A percentile compares a stretch with the other conserved stretches of the same genome.
Conservation (phyloP, 2,888 invertebrate species). For the Mythimna albipuncta region DNA sequence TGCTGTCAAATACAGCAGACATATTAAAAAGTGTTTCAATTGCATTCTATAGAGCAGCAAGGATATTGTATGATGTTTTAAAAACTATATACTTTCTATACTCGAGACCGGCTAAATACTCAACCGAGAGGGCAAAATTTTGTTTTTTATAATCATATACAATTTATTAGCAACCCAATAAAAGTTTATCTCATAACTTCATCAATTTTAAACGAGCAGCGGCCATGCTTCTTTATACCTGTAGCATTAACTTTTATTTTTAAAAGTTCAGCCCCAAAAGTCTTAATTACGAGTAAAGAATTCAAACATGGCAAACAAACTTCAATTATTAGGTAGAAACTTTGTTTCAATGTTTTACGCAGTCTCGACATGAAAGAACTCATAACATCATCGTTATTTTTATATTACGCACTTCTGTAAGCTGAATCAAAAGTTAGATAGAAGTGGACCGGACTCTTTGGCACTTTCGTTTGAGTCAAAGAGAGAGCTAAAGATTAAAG, state of each 20-base stretch:
- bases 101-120: too few species aligned
- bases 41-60: too few species aligned
- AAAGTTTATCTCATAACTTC: not conserved
- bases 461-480: not conserved
- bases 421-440: slow-evolving; percentile 17
- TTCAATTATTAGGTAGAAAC: slow-evolving; percentile 47
- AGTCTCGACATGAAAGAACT: slow-evolving; percentile 10
- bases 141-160: not conserved
- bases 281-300: slow-evolving; percentile 57
- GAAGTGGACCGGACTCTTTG: slow-evolving; percentile 6
- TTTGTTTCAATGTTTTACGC: slow-evolving; percentile 47
- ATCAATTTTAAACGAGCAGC: slow-evolving; percentile 30
- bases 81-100: too few species aligned
- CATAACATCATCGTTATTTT: slow-evolving; percentile 51
- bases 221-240: slow-evolving; percentile 34
- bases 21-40: too few species aligned
- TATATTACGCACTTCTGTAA: slow-evolving; percentile 32
- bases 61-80: too few species aligned
- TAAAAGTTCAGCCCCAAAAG: slow-evolving; percentile 38
- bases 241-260: slow-evolving; percentile 51
- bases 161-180: not conserved
- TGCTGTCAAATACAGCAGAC: too few species aligned
- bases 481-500: not conserved
- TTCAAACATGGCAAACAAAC: slow-evolving; percentile 50
- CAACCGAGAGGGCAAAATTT: not conserved